Evolutionary conservation across 2,113 vertebrate species (phyloP).

Genomic region (Alligator mississippiensis): DNA sequence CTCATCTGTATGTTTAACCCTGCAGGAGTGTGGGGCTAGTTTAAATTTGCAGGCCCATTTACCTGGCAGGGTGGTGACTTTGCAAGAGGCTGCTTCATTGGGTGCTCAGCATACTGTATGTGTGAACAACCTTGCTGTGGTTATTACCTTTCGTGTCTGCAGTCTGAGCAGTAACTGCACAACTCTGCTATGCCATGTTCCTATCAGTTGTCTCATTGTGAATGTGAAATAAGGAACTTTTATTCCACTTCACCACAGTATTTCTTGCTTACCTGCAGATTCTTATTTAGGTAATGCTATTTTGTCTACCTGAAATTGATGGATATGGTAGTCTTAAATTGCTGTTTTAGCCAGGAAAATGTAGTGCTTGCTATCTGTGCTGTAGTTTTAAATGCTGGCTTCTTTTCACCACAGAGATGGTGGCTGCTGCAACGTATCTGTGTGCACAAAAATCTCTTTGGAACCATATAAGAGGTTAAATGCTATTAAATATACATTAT

Average conservation of each 20-base stretch:
- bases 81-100: background rate
- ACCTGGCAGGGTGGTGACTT: background rate
- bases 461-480: background rate
- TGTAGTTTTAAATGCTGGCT: background rate
- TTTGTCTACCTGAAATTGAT: slow-evolving; percentile 3
- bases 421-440: background rate
- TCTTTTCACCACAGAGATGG: background rate
- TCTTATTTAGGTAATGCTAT: background rate
- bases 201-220: background rate
- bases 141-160: background rate
- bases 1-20: background rate
- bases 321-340: background rate
- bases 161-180: background rate
- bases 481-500: background rate
- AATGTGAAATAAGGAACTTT: background rate
- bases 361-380: background rate
- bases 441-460: background rate
- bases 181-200: background rate
- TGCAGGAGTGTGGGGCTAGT: background rate
- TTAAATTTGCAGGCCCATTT: background rate
- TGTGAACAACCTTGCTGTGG: too few species aligned
- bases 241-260: background rate
- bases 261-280: background rate
- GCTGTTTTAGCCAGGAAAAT: background rate
- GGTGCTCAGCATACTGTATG: background rate